Evolutionary conservation across 2,113 vertebrate genomes (phyloP), one percentile per base, ranked within the genome.

Genomic region (Forbesichthys papilliferus): DNA sequence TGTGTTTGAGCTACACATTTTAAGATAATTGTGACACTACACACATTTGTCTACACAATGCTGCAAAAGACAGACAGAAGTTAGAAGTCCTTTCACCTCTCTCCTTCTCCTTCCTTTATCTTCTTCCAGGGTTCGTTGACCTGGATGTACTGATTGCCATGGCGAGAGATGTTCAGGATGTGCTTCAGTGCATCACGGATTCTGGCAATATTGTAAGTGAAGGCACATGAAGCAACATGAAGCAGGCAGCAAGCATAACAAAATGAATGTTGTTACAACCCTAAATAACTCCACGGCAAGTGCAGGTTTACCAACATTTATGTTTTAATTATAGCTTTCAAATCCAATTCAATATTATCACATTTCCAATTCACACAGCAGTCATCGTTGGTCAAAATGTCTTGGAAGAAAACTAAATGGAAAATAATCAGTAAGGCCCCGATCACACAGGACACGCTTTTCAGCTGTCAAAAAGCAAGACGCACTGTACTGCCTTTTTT

Each of bases 111-210:
- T 9, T 95, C 97, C 88, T 97, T 98, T 87, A 99, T 96, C 72
- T 89, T 92, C 77, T 95, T 98, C 97, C 97, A 98, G 10, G 97
- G 97, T 77, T 98, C 95, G 0, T 96, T 96, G 59, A 96, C 93
- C 84, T 98, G 97, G 82, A 99, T 98, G 83, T 98, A 99, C 75
- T 99, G 97, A 81, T 99, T 98, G 68, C 96, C 97, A 7, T 95
- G 94, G 61, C 97, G 95, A 77, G 97, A 98, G 69, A 99, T 95
- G 85, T 92, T 94, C 5, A 99, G 93, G 84, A 99, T 94, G 57
- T 95, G 95, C 47, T 95, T 95, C 71, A 98, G 90, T 18, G 95
- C 94, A 1, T 99, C 97, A 0, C 97, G 97, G 77, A 99, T 95
- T 71, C 97, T 99, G 59, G 56, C 13, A 48, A 73, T 11, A 78